Evolutionary conservation across 2,888 invertebrate species (phyloP).

Genomic region (Aleiodes alternator): DNA sequence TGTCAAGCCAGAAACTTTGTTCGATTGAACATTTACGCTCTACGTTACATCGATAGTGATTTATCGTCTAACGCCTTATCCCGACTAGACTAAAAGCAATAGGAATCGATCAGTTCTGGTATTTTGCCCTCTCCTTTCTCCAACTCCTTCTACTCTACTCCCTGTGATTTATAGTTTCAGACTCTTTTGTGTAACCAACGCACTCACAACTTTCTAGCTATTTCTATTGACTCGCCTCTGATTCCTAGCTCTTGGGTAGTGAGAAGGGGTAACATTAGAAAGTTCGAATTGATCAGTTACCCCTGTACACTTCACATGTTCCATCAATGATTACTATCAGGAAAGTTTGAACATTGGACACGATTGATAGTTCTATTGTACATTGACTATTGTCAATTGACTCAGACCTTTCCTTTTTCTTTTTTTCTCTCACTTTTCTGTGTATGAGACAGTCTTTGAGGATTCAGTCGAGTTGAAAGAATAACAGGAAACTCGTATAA

Average conservation of each 20-base stretch:
- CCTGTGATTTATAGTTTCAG: constrained; percentile 33
- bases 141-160: constrained; percentile 33
- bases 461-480: too few species aligned
- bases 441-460: too few species aligned
- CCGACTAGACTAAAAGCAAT: constrained; percentile 26
- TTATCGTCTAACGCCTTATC: constrained; percentile 60
- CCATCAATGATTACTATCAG: constrained; percentile 20
- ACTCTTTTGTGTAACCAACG: constrained; percentile 20
- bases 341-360: constrained; percentile 14
- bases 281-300: constrained; percentile 29
- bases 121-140: constrained; percentile 36
- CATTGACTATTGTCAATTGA: constrained; percentile 21
- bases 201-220: constrained; percentile 6
- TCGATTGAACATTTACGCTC: constrained; percentile 55
- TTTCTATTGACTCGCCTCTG: constrained; percentile 13
- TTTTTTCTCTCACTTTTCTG: not conserved
- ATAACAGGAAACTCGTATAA: too few species aligned
- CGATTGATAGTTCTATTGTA: constrained; percentile 9
- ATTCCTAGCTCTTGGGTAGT: not conserved
- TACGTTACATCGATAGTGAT: constrained; percentile 63
- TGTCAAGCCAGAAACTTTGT: constrained; percentile 55
- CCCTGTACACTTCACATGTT: constrained; percentile 18
- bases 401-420: not conserved
- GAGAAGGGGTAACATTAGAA: constrained; percentile 7
- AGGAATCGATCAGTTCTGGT: constrained; percentile 31